phyloP scores from a whole-genome alignment of 1,140 invertebrate species.

The Latrodectus geometricus region DNA sequence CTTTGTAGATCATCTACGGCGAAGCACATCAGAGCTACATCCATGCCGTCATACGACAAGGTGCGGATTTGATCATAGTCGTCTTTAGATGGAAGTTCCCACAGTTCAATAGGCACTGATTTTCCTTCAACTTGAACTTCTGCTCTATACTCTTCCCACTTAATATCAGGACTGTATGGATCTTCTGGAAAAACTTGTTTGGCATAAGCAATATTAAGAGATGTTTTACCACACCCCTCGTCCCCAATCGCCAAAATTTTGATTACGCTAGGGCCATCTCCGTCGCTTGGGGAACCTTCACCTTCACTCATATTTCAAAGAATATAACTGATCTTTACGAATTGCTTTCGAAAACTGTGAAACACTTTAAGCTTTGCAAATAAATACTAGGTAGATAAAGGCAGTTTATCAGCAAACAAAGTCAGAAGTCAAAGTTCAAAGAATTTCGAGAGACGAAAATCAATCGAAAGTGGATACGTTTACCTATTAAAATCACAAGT shows the following conservation, averaged over 20 bases:
- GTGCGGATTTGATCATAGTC: constrained; percentile 20
- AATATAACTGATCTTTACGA: too few species aligned
- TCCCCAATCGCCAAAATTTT: constrained; percentile 49
- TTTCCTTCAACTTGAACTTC: constrained; percentile 2
- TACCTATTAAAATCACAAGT: too few species aligned
- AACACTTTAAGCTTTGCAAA: too few species aligned
- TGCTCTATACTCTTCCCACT: constrained; percentile 25
- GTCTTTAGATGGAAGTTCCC: constrained; percentile 4
- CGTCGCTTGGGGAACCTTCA: too few species aligned
- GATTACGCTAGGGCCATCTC: too few species aligned
- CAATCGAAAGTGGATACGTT: too few species aligned
- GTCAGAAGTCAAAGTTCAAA: too few species aligned
- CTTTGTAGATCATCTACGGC: constrained; percentile 15
- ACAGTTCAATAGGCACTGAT: constrained; percentile 7
- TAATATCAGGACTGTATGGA: constrained; percentile 5
- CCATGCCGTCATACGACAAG: constrained; percentile 4
- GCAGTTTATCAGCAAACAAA: too few species aligned
- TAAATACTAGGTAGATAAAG: too few species aligned
- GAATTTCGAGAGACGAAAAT: too few species aligned
- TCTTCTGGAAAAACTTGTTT: background rate
- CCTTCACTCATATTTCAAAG: too few species aligned
- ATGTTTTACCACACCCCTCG: constrained; percentile 47
- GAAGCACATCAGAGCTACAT: constrained; percentile 34
- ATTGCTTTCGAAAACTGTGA: too few species aligned
- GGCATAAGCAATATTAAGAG: background rate